phyloP scores from a whole-genome alignment of 37 sponge, comb jelly and placozoan species.

The Geodia barretti region DNA sequence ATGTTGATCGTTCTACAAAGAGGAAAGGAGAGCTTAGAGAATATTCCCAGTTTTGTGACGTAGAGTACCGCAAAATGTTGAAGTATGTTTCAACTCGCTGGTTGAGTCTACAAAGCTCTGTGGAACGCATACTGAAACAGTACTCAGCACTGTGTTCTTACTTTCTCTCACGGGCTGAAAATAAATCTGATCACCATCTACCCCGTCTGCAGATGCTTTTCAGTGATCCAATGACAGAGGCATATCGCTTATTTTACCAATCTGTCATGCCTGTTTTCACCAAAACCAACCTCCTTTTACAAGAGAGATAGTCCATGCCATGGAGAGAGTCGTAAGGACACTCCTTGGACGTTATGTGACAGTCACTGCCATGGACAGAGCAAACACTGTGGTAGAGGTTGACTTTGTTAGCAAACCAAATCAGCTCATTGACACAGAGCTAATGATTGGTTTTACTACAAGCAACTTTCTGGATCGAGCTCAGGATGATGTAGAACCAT shows the following conservation, averaged over 20 bases:
- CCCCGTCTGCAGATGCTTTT: constrained; percentile 2
- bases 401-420: too few relatives aligned
- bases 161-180: constrained; percentile 28
- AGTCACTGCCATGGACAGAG: too few relatives aligned
- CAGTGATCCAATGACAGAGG: constrained; percentile 32
- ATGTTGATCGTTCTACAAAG: too few relatives aligned
- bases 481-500: constrained; percentile 22
- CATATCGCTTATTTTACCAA: constrained; percentile 36
- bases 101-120: constrained; percentile 44
- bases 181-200: background rate
- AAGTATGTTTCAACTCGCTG: constrained; percentile 61
- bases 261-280: constrained; percentile 28
- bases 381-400: too few relatives aligned
- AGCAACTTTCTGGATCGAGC: constrained; percentile 44
- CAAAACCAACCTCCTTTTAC: constrained; percentile 19
- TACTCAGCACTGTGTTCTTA: background rate
- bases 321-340: too few relatives aligned
- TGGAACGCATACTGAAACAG: background rate
- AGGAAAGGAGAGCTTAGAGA: constrained; percentile 38
- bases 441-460: too few relatives aligned
- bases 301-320: too few relatives aligned
- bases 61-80: constrained; percentile 48
- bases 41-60: constrained; percentile 52
- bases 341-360: too few relatives aligned
- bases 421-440: too few relatives aligned